A percentile compares a stretch with the other conserved stretches of the same genome.
These are phyloP conservation scores for Tichodroma muraria DNA, from an alignment of 2,113 vertebrate genomes.

Conservation along the genomic window DNA sequence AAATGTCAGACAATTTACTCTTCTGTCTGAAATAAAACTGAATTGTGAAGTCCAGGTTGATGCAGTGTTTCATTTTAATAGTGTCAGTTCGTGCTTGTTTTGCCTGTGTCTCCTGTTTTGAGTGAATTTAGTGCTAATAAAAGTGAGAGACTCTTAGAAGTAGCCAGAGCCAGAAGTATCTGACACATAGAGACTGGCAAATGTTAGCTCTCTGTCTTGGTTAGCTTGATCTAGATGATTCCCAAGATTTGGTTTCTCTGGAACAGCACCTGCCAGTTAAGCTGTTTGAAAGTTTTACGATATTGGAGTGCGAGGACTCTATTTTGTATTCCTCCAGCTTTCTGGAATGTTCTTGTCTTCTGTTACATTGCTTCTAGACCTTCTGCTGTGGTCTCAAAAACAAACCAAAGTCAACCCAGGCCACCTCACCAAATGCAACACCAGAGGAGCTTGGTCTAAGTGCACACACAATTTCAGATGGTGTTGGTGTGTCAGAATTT, in stretches of 20 bases:
- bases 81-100: constrained; percentile 6
- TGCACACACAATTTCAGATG: not conserved
- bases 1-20: constrained; percentile 34
- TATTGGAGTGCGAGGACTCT: not conserved
- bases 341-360: not conserved
- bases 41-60: constrained; percentile 27
- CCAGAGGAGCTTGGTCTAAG: not conserved
- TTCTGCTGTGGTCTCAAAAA: not conserved
- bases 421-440: not conserved
- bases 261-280: not conserved
- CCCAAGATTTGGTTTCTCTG: not conserved
- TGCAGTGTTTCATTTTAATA: constrained; percentile 47
- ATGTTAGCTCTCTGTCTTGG: not conserved
- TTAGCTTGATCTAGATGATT: not conserved
- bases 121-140: constrained; percentile 50
- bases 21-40: constrained; percentile 39
- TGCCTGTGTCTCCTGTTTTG: not conserved
- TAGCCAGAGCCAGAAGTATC: not conserved
- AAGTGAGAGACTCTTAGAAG: constrained; percentile 26
- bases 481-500: not conserved
- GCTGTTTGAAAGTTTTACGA: not conserved
- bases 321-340: not conserved
- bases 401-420: not conserved
- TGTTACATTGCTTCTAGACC: not conserved
- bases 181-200: not conserved